Evolutionary conservation across 2,888 invertebrate genomes (phyloP).

Genomic region (Spilarctia lutea): DNA sequence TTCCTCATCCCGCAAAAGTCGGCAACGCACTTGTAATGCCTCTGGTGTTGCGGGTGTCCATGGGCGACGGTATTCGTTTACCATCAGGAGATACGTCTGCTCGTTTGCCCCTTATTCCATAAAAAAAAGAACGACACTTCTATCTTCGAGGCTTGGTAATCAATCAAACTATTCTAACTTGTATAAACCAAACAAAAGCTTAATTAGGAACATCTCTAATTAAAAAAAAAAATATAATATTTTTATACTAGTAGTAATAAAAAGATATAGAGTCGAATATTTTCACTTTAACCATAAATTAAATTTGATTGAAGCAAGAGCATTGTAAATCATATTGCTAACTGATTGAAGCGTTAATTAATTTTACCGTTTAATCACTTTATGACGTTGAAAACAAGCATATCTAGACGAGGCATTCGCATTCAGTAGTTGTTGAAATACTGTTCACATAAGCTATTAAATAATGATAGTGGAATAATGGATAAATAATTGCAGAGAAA

Average conservation of each 20-base stretch:
- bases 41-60: too few relatives aligned
- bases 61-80: too few relatives aligned
- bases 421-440: neutral
- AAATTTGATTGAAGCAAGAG: neutral
- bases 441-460: neutral
- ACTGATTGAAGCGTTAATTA: constrained; percentile 4
- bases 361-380: neutral
- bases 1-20: too few relatives aligned
- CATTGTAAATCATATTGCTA: neutral
- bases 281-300: neutral
- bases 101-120: too few relatives aligned
- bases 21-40: too few relatives aligned
- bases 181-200: neutral
- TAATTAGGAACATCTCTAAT: neutral
- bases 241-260: neutral
- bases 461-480: neutral
- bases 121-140: too few relatives aligned
- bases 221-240: neutral
- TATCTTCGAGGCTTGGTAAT: too few relatives aligned
- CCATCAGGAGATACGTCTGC: too few relatives aligned
- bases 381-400: neutral
- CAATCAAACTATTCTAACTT: too few relatives aligned
- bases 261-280: neutral
- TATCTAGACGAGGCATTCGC: neutral
- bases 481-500: too few relatives aligned